Evolutionary conservation across 1,140 invertebrate genomes (phyloP).

Genomic region (Diabrotica undecimpunctata): DNA sequence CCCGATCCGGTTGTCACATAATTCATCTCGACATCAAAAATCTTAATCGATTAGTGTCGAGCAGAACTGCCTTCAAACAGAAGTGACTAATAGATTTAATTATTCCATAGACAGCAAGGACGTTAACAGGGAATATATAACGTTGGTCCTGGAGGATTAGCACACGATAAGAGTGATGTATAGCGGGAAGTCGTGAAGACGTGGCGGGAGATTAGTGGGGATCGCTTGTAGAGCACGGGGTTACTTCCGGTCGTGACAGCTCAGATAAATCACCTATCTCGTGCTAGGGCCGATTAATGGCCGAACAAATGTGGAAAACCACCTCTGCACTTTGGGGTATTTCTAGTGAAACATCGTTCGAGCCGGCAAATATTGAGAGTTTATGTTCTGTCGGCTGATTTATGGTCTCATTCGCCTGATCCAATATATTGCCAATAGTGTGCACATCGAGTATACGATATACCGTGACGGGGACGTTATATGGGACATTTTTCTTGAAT

Average conservation of each 20-base stretch:
- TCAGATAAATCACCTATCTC: conserved; percentile 44
- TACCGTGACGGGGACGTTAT: conserved; percentile 9
- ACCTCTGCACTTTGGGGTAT: conserved; percentile 29
- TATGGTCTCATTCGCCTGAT: conserved; percentile 9
- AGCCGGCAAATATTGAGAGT: conserved; percentile 20
- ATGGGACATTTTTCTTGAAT: conserved; percentile 9
- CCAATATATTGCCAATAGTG: conserved; percentile 18
- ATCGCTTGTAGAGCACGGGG: conserved; percentile 44
- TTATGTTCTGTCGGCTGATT: conserved; percentile 17
- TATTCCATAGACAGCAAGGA: conserved; percentile 22
- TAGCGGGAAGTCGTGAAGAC: conserved; percentile 46
- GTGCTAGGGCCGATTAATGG: conserved; percentile 43
- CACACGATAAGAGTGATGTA: conserved; percentile 33
- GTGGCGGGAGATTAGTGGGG: conserved; percentile 43
- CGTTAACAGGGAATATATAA: conserved; percentile 24
- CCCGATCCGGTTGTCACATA: too few relatives aligned
- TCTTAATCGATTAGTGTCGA: background rate
- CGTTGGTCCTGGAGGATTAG: conserved; percentile 28
- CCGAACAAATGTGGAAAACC: conserved; percentile 47
- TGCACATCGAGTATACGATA: conserved; percentile 6
- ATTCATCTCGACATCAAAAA: background rate
- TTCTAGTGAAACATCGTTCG: conserved; percentile 20
- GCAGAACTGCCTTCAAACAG: background rate
- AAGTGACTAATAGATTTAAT: conserved; percentile 25
- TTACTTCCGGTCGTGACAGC: conserved; percentile 45